Evolutionary conservation across 2,113 vertebrate species (phyloP), one percentile per base, ranked within the genome.

Genomic region (Campylomormyrus tamandua): DNA sequence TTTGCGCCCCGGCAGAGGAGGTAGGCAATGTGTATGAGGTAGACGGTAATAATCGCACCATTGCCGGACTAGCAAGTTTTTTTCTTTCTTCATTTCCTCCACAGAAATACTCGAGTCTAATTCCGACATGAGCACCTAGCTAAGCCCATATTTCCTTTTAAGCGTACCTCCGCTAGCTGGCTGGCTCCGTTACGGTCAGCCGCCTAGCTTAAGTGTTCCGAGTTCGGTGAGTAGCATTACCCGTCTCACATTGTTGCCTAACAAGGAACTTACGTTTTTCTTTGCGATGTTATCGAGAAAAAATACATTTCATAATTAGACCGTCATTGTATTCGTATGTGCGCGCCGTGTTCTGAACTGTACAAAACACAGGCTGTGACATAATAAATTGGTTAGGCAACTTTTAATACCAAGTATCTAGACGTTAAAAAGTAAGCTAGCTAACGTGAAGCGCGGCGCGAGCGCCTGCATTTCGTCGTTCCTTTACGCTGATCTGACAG

Each of bases 1-100:
- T 84, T 5, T 42, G 90, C 93, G 91, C 92, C 91, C 87, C 90
- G 87, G 91, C 91, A 74, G 92, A 91, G 86, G 91, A 91, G 92
- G 93, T 92, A 91, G 93, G 93, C 94, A 94, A 94, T 94, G 94
- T 94, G 92, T 94, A 92, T 92, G 91, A 91, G 95, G 93, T 92
- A 66, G 90, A 90, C 15, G 8, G 27, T 46, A 21, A 53, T 58
- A 83, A 83, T 27, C 46, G 48, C 15, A 89, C 31, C 52, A 45
- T 89, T 9, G 52, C 39, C 83, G 49, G 56, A 89, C 53, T 85
- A 84, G 46, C 42, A 45, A 45, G 83, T 45, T 84, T 74, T 74
- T 80, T 42, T 56, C 74, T 17, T 17, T 17, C 31, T 80, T 80
- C 74, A 80, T 80, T 80, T 80, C 74, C 74, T 80, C 35, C 35